These are phyloP conservation scores for Nowickia ferox DNA, from an alignment of 2,888 invertebrate species.

Conservation along the genomic window DNA sequence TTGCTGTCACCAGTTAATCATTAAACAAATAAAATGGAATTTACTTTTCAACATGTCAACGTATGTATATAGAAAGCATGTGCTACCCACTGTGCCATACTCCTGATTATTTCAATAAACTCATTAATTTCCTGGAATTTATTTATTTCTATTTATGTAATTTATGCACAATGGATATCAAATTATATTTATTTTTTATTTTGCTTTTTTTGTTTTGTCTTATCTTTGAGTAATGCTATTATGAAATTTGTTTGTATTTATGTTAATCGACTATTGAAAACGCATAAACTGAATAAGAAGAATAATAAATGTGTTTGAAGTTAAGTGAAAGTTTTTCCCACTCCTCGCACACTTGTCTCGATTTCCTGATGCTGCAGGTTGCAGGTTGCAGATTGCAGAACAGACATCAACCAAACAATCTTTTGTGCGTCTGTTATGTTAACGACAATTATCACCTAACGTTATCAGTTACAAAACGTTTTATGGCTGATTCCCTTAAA, in stretches of 20 bases:
- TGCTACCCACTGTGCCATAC: constrained; percentile 19
- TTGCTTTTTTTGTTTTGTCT: background rate
- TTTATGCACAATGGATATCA: constrained; percentile 60
- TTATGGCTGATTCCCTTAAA: constrained; percentile 58
- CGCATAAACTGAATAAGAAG: background rate
- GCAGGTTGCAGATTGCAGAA: constrained; percentile 28
- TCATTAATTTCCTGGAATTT: constrained; percentile 14
- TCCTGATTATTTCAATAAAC: constrained; percentile 33
- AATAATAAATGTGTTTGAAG: background rate
- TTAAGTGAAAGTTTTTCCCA: constrained; percentile 46
- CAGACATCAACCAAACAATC: constrained; percentile 26
- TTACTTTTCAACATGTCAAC: constrained; percentile 22
- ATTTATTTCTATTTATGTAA: constrained; percentile 36
- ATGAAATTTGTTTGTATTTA: constrained; percentile 40
- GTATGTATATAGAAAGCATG: background rate
- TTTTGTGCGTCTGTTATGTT: constrained; percentile 61
- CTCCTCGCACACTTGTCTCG: background rate
- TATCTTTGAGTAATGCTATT: constrained; percentile 49
- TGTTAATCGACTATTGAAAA: constrained; percentile 51
- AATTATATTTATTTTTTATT: constrained; percentile 34
- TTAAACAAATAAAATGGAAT: background rate
- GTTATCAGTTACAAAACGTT: constrained; percentile 69
- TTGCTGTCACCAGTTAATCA: constrained; percentile 25
- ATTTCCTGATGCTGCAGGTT: constrained; percentile 25
- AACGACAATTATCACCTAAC: constrained; percentile 71